Percentiles rank a stretch among this genome's conserved stretches.
Evolutionary conservation across 2,888 invertebrate genomes (phyloP).

Genomic region (Xestia ashworthii): DNA sequence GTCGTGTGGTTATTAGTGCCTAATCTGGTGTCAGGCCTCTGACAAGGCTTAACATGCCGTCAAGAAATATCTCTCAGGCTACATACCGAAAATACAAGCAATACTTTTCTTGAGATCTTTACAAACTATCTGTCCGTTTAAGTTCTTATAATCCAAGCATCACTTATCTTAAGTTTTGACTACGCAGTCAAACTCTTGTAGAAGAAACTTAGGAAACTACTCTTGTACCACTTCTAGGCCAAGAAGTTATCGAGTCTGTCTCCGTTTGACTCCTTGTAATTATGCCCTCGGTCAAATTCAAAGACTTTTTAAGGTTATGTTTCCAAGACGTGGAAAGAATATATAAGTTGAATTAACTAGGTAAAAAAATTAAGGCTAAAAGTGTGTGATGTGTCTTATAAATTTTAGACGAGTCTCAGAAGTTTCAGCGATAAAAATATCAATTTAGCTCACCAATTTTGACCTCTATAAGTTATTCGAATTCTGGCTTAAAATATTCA

Average conservation of each 20-base stretch:
- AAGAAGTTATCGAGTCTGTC: background rate
- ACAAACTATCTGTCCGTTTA: background rate
- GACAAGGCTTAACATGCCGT: no score
- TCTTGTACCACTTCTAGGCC: background rate
- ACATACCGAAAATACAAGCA: background rate
- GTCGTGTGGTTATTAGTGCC: no score
- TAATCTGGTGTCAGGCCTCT: no score
- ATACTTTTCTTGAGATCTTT: background rate
- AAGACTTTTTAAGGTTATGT: constrained; percentile 27
- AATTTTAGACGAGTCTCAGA: constrained; percentile 24
- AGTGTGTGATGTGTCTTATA: constrained; percentile 12
- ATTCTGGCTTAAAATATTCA: constrained; percentile 2
- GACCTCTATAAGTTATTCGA: background rate
- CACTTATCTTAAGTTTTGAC: background rate
- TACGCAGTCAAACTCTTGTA: background rate
- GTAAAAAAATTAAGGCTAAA: constrained; percentile 25
- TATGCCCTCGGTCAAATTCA: constrained; percentile 6
- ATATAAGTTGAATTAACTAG: background rate
- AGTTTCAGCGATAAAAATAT: constrained; percentile 38
- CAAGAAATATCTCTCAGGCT: no score
- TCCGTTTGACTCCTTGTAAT: background rate
- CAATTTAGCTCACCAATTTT: constrained; percentile 11
- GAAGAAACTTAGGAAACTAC: background rate
- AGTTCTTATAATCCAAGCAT: background rate
- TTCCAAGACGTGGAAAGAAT: constrained; percentile 12